Base-by-base conservation (phyloP, 2,113 vertebrate species). In the Helogale parvula region DNA sequence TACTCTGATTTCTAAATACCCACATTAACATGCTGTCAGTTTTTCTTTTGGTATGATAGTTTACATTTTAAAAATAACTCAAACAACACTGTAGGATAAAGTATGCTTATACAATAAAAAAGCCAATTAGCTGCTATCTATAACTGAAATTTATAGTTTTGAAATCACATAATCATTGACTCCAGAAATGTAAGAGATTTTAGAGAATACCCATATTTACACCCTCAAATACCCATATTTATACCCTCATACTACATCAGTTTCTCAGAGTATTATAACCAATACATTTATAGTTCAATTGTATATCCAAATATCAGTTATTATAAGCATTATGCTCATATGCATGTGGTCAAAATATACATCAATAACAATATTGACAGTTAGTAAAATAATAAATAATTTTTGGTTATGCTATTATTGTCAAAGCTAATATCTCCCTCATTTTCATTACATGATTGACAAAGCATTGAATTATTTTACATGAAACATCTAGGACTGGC, bases 311-410 rank as follows among this genome's bases (percentile, higher is more conserved):
- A 93, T 92, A 88, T 71, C 96, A 93, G 94, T 82, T 94, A 35
- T 11, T 11, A 85, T 79, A 80, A 47, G 38, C 7, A 80, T 35
- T 38, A 31, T 21, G 16, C 50, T 85, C 31, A 82, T n/a, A 17
- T 65, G 2, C 15, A 74, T 66, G 7, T 60, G 65, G 31, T 74
- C 29, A 94, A 89, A 97, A 69, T 93, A 71, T 76, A 86, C 5
- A 76, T 92, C 71, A 71, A n/a, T 72, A 90, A 83, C 95, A 81
- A 88, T 92, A 85, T 50, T 29, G 47, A 94, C 41, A 81, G 23
- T 47, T 27, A 93, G 14, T 74, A 93, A 95, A 97, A 84, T 63
- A 76, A 87, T 82, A 74, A 82, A 96, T 81, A 90, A 84, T 85
- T 96, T 96, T 38, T 91, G 45, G 47, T 91, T 76, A 25, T 41